phyloP scores from a whole-genome alignment of 2,797 vertebrate species.

The Danio aesculapii region DNA sequence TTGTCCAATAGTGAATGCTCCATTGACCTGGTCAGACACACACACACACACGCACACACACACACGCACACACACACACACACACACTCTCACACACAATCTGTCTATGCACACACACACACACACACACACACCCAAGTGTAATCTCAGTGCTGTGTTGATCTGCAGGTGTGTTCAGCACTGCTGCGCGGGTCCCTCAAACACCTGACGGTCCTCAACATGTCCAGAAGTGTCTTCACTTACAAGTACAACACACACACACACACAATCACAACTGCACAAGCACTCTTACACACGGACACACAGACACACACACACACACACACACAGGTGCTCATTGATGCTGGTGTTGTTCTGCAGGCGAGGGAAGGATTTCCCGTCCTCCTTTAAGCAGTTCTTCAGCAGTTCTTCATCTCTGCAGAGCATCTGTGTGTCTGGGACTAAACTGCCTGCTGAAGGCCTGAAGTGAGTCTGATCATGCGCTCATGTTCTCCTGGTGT shows the following conservation, averaged over 20 bases:
- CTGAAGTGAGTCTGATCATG: conserved; percentile 85
- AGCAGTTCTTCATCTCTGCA: conserved; percentile 86
- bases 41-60: neutral
- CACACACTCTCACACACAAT: no score
- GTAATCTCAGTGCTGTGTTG: neutral
- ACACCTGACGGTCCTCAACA: conserved; percentile 87
- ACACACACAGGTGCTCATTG: neutral
- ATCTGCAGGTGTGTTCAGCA: conserved; percentile 85
- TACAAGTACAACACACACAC: conserved; percentile 81
- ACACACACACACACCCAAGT: no score
- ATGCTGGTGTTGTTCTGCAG: conserved; percentile 70
- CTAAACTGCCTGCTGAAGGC: conserved; percentile 89
- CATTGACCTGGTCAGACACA: conserved; percentile 87
- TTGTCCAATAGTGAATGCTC: conserved; percentile 92
- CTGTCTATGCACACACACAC: no score
- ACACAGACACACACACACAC: conserved; percentile 11
- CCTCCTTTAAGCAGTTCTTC: conserved; percentile 95
- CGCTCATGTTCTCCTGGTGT: neutral
- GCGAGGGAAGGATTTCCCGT: conserved; percentile 89
- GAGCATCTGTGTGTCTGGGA: conserved; percentile 90
- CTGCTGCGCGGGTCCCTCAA: conserved; percentile 91
- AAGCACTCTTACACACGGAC: neutral
- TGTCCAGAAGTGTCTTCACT: conserved; percentile 90
- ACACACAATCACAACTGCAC: no score
- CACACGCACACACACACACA: neutral